These are phyloP conservation scores for Chymomyza caudatula DNA, from an alignment of 2,888 invertebrate genomes.

Conservation along the genomic window DNA sequence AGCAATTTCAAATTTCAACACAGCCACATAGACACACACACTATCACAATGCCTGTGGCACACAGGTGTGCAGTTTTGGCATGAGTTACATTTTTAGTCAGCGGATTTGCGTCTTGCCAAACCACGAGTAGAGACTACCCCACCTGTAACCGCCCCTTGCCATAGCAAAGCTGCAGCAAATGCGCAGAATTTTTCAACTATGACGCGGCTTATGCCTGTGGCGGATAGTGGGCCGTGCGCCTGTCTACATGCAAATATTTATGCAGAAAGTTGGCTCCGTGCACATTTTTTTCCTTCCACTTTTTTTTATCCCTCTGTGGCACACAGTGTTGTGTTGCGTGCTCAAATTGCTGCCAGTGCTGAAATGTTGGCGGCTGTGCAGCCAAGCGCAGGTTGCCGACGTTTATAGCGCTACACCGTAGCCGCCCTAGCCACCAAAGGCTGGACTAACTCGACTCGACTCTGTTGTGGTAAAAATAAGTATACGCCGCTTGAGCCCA, in stretches of 20 bases:
- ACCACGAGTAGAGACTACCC: neutral
- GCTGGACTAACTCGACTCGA: neutral
- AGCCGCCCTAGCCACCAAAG: neutral
- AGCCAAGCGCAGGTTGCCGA: constrained; percentile 35
- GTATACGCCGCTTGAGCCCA: constrained; percentile 24
- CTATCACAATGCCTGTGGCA: neutral
- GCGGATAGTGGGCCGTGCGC: constrained; percentile 10
- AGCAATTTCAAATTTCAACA: constrained; percentile 47
- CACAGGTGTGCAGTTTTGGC: neutral
- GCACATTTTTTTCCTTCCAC: constrained; percentile 34
- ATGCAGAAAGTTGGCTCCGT: constrained; percentile 69
- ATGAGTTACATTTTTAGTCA: constrained; percentile 18
- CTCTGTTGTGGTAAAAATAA: constrained; percentile 16
- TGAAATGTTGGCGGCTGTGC: constrained; percentile 37
- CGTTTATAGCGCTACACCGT: constrained; percentile 3
- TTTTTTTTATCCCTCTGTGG: constrained; percentile 40
- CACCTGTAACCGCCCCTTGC: constrained; percentile 8
- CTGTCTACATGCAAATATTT: constrained; percentile 61
- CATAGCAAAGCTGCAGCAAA: constrained; percentile 29
- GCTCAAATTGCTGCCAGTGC: constrained; percentile 4
- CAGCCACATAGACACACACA: constrained; percentile 15
- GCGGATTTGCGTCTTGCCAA: constrained; percentile 8
- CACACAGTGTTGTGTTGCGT: neutral
- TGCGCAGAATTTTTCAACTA: constrained; percentile 50
- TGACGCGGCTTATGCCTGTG: constrained; percentile 17